Evolutionary conservation across 2,797 vertebrate genomes (phyloP).

Genomic region (Lagorchestes hirsutus): DNA sequence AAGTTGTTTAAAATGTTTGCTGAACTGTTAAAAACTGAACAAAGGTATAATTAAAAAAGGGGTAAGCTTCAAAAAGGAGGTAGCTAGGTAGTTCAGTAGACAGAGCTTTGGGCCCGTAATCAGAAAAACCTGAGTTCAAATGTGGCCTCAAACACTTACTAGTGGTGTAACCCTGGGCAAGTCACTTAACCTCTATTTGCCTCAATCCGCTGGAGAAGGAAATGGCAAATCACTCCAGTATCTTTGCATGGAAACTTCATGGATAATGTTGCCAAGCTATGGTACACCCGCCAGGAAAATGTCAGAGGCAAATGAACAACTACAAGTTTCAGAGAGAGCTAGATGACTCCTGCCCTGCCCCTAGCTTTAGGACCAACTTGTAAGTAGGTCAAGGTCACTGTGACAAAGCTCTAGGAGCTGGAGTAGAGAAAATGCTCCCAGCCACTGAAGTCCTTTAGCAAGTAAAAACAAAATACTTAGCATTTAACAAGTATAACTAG

Average conservation of each 20-base stretch:
- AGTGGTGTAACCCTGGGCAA: not conserved
- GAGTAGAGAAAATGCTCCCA: not conserved
- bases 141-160: not conserved
- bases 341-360: slow-evolving; percentile 56
- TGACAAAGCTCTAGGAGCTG: not conserved
- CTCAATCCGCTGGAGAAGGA: not conserved
- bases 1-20: not conserved
- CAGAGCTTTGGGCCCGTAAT: not conserved
- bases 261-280: not conserved
- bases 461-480: not conserved
- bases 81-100: not conserved
- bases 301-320: not conserved
- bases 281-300: not conserved
- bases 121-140: not conserved
- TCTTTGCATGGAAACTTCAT: not conserved
- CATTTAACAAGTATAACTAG: not conserved
- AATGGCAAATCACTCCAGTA: not conserved
- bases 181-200: not conserved
- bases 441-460: not conserved
- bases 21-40: not conserved
- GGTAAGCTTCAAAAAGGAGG: slow-evolving; percentile 39
- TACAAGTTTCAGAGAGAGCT: slow-evolving; percentile 18
- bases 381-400: not conserved
- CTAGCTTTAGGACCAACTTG: slow-evolving; percentile 14
- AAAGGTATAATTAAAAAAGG: slow-evolving; percentile 39